Evolutionary conservation across 2,888 invertebrate genomes (phyloP).

Genomic region (Spodoptera picta): DNA sequence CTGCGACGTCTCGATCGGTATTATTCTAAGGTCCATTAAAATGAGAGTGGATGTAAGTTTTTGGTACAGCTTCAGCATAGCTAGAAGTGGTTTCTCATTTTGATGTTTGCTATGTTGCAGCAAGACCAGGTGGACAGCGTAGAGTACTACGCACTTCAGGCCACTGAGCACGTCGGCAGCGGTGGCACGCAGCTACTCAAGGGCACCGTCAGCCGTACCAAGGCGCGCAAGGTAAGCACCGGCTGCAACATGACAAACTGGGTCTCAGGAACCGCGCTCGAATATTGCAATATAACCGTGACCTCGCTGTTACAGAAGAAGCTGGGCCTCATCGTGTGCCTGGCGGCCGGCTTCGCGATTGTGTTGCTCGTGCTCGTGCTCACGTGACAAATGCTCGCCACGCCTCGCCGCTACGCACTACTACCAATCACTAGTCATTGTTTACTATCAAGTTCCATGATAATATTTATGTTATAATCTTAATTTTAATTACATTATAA

Average conservation of each 20-base stretch:
- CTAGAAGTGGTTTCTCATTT: too few species aligned
- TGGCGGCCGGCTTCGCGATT: conserved; percentile 73
- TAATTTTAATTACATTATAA: conserved; percentile 14
- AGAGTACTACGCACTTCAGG: conserved; percentile 90
- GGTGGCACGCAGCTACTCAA: conserved; percentile 87
- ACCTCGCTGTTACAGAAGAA: conserved; percentile 75
- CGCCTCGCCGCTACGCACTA: not conserved
- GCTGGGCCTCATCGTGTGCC: conserved; percentile 74
- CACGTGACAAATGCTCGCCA: conserved; percentile 60
- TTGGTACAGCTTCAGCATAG: too few species aligned
- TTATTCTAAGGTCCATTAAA: too few species aligned
- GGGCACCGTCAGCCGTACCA: conserved; percentile 83
- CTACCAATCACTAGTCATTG: conserved; percentile 26
- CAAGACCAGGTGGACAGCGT: conserved; percentile 91
- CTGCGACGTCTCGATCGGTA: too few species aligned
- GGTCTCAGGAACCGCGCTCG: too few species aligned
- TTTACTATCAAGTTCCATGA: conserved; percentile 25
- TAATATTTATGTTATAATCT: conserved; percentile 32
- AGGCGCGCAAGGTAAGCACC: conserved; percentile 84
- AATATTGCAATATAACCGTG: not conserved
- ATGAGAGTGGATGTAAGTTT: too few species aligned
- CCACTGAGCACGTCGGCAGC: conserved; percentile 88
- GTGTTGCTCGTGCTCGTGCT: conserved; percentile 76
- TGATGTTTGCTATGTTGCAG: conserved; percentile 71
- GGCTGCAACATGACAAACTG: too few species aligned